phyloP scores from a whole-genome alignment of 2,113 vertebrate species.

The Rhinopomastus cyanomelas region DNA sequence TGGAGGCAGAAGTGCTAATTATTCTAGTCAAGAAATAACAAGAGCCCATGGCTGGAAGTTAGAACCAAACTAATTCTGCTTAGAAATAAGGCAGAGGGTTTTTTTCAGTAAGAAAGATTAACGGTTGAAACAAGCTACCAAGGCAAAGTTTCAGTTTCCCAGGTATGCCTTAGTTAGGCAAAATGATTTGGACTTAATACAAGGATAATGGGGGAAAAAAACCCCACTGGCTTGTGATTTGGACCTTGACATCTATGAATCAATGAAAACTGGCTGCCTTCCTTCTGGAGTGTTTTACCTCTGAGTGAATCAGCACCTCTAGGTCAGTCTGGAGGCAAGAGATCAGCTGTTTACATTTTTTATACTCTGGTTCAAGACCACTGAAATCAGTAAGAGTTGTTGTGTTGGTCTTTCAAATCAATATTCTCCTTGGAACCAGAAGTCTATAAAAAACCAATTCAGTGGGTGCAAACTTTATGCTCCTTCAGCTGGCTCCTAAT shows the following conservation, averaged over 20 bases:
- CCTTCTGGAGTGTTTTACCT: neutral
- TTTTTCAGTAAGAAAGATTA: neutral
- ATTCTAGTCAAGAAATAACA: constrained; percentile 33
- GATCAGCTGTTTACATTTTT: neutral
- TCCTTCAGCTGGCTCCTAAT: neutral
- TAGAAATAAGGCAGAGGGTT: constrained; percentile 1
- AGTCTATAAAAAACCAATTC: neutral
- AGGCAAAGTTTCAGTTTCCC: constrained; percentile 11
- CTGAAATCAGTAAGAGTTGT: neutral
- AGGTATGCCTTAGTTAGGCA: constrained; percentile 2
- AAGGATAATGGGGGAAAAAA: neutral
- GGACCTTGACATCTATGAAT: constrained; percentile 25
- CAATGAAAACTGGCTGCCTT: constrained; percentile 9
- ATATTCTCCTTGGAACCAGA: neutral
- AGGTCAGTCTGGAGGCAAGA: neutral
- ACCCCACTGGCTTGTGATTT: neutral
- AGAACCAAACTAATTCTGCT: neutral
- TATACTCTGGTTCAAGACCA: neutral
- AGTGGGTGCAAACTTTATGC: neutral
- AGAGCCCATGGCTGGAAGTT: neutral
- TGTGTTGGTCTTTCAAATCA: neutral
- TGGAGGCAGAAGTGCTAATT: constrained; percentile 4
- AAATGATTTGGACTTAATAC: constrained; percentile 14
- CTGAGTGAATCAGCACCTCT: constrained; percentile 4
- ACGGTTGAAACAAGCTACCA: neutral